phyloP scores from a whole-genome alignment of 2,113 vertebrate species.

The Rhinoderma darwinii region DNA sequence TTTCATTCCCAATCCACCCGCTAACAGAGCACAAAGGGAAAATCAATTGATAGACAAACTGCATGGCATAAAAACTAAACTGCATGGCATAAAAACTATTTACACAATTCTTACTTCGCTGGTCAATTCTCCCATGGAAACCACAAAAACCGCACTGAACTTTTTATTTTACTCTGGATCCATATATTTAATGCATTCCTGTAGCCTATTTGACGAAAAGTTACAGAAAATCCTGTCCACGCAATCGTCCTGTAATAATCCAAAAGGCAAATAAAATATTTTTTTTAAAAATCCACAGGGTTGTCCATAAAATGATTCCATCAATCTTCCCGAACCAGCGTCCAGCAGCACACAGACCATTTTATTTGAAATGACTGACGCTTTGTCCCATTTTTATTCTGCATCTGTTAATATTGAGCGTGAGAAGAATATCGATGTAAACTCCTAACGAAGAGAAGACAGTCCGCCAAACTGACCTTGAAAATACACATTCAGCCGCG shows the following conservation, averaged over 20 bases:
- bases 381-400: slow-evolving; percentile 47
- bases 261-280: background rate
- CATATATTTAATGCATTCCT: background rate
- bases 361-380: slow-evolving; percentile 50
- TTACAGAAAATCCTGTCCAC: background rate
- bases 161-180: background rate
- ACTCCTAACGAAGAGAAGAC: background rate
- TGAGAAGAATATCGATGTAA: slow-evolving; percentile 42
- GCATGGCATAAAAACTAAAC: background rate
- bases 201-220: background rate
- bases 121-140: background rate
- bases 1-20: too few species aligned
- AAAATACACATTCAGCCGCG: background rate
- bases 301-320: slow-evolving; percentile 10
- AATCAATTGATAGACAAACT: too few species aligned
- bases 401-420: slow-evolving; percentile 8
- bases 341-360: background rate
- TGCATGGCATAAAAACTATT: background rate
- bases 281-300: background rate
- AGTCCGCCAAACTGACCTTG: slow-evolving; percentile 26
- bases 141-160: background rate
- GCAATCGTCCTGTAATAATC: background rate
- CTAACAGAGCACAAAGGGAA: too few species aligned
- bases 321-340: background rate
- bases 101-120: background rate